These are phyloP conservation scores for Monochamus alternatus DNA, from an alignment of 2,888 invertebrate genomes.

Conservation along the genomic window DNA sequence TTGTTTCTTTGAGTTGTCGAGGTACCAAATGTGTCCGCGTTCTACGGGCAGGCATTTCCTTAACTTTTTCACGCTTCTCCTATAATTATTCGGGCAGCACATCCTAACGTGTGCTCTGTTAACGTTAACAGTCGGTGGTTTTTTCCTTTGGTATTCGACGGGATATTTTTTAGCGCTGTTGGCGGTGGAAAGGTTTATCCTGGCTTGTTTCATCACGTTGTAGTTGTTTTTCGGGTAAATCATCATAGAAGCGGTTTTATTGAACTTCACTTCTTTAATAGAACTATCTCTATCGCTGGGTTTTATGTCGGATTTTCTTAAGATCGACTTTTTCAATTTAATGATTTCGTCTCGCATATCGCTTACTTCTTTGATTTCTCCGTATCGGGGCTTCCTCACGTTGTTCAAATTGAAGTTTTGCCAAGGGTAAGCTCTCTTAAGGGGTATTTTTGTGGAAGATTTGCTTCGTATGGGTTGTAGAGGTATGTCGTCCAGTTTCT, in stretches of 20 bases:
- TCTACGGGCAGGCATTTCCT: slow-evolving; percentile 6
- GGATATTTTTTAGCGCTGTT: slow-evolving; percentile 2
- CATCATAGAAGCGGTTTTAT: slow-evolving; percentile 39
- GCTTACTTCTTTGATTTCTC: slow-evolving; percentile 24
- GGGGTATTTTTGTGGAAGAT: slow-evolving; percentile 21
- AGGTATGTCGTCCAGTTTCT: slow-evolving; percentile 41
- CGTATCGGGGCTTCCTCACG: slow-evolving; percentile 19
- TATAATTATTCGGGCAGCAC: neutral
- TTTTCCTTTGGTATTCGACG: slow-evolving; percentile 20
- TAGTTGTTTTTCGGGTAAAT: slow-evolving; percentile 32
- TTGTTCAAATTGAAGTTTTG: slow-evolving; percentile 51
- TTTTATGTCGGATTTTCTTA: slow-evolving; percentile 30
- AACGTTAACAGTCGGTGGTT: neutral
- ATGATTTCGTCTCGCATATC: slow-evolving; percentile 35
- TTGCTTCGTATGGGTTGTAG: neutral
- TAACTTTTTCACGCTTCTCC: slow-evolving; percentile 8
- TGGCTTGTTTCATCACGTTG: slow-evolving; percentile 38
- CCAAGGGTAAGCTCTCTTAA: slow-evolving; percentile 51
- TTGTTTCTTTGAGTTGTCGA: slow-evolving; percentile 31
- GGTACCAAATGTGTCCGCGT: slow-evolving; percentile 7
- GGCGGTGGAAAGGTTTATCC: slow-evolving; percentile 25
- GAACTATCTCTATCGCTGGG: slow-evolving; percentile 7
- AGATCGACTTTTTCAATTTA: slow-evolving; percentile 35
- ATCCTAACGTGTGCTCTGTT: neutral
- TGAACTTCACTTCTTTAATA: slow-evolving; percentile 40